phyloP scores from a whole-genome alignment of 2,113 vertebrate species.

The Gambusia holbrooki region DNA sequence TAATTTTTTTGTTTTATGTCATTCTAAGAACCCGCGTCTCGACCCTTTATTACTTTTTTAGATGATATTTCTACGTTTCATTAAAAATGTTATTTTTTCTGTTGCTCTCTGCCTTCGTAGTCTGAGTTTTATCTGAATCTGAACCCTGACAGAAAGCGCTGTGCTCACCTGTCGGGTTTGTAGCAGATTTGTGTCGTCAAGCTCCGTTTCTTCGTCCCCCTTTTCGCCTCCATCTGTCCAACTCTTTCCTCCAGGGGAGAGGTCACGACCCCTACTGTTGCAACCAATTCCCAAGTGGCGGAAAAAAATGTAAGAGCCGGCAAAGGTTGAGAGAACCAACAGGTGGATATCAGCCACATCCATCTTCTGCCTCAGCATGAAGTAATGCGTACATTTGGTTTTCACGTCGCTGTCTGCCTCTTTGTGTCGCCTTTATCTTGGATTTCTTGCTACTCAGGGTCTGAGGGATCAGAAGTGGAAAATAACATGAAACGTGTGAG shows the following conservation, averaged over 20 bases:
- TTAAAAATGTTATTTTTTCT: not conserved
- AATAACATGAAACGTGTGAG: not conserved
- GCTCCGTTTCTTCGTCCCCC: conserved; percentile 6
- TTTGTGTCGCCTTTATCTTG: not conserved
- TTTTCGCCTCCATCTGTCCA: conserved; percentile 5
- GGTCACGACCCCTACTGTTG: conserved; percentile 11
- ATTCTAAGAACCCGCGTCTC: not conserved
- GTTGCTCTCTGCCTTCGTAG: not conserved
- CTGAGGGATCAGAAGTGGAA: not conserved
- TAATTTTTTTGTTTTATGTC: no score
- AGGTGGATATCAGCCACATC: conserved; percentile 13
- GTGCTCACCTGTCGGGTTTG: conserved; percentile 35
- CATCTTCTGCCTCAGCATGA: conserved; percentile 9
- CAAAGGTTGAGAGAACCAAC: not conserved
- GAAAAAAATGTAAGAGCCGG: not conserved
- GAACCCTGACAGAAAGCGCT: conserved; percentile 19
- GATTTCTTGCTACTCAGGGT: not conserved
- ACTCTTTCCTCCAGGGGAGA: conserved; percentile 11
- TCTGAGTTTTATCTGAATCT: not conserved
- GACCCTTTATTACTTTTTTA: not conserved
- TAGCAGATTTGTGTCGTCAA: conserved; percentile 35
- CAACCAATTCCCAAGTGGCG: not conserved
- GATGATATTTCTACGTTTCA: not conserved
- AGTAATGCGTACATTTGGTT: conserved; percentile 7
- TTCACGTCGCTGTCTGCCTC: not conserved